Percentiles rank a stretch among this genome's conserved stretches.
Conservation (phyloP, 23 tunicate genomes). For the Trididemnum nubilum region DNA sequence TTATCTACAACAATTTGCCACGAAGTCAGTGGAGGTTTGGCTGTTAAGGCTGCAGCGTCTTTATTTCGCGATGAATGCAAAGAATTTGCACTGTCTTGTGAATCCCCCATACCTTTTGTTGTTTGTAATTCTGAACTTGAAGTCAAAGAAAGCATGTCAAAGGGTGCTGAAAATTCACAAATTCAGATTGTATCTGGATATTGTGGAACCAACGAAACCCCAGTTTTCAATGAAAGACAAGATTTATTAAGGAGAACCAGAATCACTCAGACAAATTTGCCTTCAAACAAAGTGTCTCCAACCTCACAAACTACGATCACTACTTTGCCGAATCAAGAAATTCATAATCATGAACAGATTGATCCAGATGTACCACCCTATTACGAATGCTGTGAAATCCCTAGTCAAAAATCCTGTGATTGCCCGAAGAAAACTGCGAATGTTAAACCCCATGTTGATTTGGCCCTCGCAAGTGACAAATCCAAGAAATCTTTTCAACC, state of each 20-base stretch:
- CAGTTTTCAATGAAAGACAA: not conserved
- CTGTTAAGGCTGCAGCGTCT: not conserved
- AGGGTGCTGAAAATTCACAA: not conserved
- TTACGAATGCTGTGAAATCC: constrained; percentile 67
- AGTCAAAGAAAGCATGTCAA: not conserved
- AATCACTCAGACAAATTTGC: not conserved
- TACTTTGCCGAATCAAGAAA: too few relatives aligned
- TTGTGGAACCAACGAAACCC: not conserved
- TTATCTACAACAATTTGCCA: too few relatives aligned
- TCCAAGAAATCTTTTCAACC: too few relatives aligned
- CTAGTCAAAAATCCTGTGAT: not conserved
- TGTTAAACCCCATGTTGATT: too few relatives aligned
- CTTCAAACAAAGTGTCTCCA: not conserved
- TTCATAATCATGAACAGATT: not conserved
- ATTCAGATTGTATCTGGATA: too few relatives aligned
- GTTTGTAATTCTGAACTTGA: not conserved
- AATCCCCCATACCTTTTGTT: constrained; percentile 9
- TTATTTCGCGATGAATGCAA: not conserved
- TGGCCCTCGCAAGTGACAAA: too few relatives aligned
- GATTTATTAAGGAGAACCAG: not conserved
- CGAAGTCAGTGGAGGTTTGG: not conserved
- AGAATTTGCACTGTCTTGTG: constrained; percentile 8
- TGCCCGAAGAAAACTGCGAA: too few relatives aligned
- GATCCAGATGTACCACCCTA: constrained; percentile 53
- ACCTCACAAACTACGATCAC: too few relatives aligned